phyloP scores from a whole-genome alignment of 2,888 invertebrate species.

The Stenurella melanura region DNA sequence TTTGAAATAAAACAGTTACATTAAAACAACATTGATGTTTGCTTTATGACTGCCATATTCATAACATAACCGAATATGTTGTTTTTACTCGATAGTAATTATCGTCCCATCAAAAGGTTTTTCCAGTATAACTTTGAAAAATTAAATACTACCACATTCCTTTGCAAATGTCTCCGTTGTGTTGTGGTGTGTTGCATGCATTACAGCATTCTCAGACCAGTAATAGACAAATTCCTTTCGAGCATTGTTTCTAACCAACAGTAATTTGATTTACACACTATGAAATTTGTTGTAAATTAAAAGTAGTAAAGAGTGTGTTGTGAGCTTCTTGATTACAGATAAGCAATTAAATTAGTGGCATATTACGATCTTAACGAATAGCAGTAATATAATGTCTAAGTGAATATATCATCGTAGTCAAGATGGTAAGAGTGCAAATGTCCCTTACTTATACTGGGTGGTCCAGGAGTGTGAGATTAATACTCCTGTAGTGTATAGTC shows the following conservation, averaged over 20 bases:
- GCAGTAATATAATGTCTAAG: no score
- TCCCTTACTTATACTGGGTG: no score
- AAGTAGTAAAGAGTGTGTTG: background rate
- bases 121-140: background rate
- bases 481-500: no score
- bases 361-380: background rate
- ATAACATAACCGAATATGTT: no score
- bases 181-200: slow-evolving; percentile 12
- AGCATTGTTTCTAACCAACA: slow-evolving; percentile 25
- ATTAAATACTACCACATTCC: slow-evolving; percentile 11
- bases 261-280: background rate
- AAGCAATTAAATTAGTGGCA: background rate
- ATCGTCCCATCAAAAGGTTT: no score
- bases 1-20: no score
- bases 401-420: no score
- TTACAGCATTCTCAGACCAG: slow-evolving; percentile 29
- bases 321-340: background rate
- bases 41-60: no score
- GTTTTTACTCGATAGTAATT: no score
- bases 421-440: no score
- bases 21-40: no score
- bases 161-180: background rate
- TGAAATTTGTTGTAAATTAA: background rate
- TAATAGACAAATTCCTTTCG: slow-evolving; percentile 32
- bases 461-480: no score